phyloP scores from a whole-genome alignment of 2,797 vertebrate genomes.

The Semotilus atromaculatus region DNA sequence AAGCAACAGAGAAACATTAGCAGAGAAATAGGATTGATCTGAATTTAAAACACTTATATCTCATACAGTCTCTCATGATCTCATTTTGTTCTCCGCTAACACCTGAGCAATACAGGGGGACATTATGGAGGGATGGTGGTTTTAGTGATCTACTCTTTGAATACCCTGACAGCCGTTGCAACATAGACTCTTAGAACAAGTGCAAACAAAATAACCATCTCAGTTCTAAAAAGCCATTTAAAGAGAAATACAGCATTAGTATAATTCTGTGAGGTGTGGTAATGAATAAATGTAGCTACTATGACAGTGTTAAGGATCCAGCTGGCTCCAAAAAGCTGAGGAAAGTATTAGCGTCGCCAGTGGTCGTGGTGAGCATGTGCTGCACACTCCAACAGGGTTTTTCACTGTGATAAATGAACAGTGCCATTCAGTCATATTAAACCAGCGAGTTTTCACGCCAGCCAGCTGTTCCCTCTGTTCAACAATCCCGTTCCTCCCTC shows the following conservation, averaged over 20 bases:
- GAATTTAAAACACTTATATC: not conserved
- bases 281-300: not conserved
- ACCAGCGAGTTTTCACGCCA: constrained; percentile 15
- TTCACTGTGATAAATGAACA: constrained; percentile 42
- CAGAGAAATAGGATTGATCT: not conserved
- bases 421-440: constrained; percentile 39
- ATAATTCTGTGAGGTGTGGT: not conserved
- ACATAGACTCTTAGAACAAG: not conserved
- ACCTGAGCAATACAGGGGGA: not conserved
- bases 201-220: not conserved
- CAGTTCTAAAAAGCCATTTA: constrained; percentile 6
- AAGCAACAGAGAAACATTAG: not conserved
- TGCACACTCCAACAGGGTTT: constrained; percentile 38
- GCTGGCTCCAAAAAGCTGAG: constrained; percentile 28
- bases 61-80: not conserved
- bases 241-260: not conserved
- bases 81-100: not conserved
- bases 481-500: not conserved
- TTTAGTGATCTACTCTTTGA: not conserved
- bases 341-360: constrained; percentile 42
- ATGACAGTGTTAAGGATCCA: constrained; percentile 7
- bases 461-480: constrained; percentile 35
- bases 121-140: not conserved
- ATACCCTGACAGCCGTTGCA: not conserved
- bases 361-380: constrained; percentile 23